Conservation (phyloP, 2,797 vertebrate species). For the Macropus fuliginosus region DNA sequence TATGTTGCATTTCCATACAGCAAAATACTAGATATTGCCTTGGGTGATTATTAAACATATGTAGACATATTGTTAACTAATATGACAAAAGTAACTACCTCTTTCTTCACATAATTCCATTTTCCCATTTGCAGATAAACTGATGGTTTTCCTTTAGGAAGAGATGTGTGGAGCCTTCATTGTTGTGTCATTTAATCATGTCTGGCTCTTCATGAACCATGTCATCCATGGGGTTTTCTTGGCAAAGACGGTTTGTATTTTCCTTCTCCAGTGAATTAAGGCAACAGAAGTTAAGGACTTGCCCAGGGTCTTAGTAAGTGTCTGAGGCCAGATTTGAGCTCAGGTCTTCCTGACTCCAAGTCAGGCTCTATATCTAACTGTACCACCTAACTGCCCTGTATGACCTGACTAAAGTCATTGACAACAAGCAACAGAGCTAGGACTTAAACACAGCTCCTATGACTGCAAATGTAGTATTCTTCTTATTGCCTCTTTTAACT, state of each 20-base stretch:
- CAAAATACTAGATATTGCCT: constrained; percentile 48
- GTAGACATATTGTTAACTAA: neutral
- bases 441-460: neutral
- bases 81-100: constrained; percentile 10
- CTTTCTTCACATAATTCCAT: constrained; percentile 16
- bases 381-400: neutral
- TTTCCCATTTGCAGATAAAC: constrained; percentile 24
- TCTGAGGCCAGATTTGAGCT: neutral
- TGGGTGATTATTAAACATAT: constrained; percentile 34
- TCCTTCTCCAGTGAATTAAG: neutral
- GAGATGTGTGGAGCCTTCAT: constrained; percentile 6
- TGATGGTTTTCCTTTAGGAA: constrained; percentile 25
- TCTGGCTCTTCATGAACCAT: neutral
- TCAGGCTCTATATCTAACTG: neutral
- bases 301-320: neutral
- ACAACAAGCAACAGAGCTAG: neutral
- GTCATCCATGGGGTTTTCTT: neutral
- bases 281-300: neutral
- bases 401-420: neutral
- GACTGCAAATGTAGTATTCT: neutral
- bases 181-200: neutral
- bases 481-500: neutral
- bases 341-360: neutral
- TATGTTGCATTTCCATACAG: constrained; percentile 46
- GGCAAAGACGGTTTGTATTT: neutral